Base-by-base conservation (phyloP, 2,113 vertebrate species). In the Toxotes chatareus region DNA sequence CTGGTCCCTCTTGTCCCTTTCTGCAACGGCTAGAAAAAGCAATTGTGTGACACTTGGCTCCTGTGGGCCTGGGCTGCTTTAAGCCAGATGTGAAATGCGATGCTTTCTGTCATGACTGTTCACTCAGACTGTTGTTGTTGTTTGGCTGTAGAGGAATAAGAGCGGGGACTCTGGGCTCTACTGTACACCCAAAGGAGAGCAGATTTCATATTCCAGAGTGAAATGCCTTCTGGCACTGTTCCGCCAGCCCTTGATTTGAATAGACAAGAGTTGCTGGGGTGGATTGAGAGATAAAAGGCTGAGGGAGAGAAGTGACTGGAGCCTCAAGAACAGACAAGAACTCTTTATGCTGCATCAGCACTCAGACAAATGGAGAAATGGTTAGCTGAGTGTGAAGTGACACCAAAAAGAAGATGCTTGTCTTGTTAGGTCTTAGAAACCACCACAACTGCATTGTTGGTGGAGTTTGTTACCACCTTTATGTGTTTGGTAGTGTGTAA, bases 221-320 rank as follows among this genome's bases (percentile, higher is more conserved):
- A 86, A 90, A 92, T 90, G 88, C 86, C 89, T 93, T 87, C 88
- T 85, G 92, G 90, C 91, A 85, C 88, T 80, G 60, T 86, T 87
- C 77, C 42, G 27, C 77, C 89, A 86, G 85, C 70, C 70, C 80
- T 90, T 90, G 91, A 94, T 93, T 88, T 93, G 82, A 92, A 91
- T 85, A 90, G 93, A 93, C 88, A 91, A 79, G 86, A 89, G 84
- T 86, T 93, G 72, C 88, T 89, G 85, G 90, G 83, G 76, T 90
- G 82, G 86, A 91, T 78, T 88, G 88, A 91, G 84, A 85, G 88
- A 91, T 90, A 83, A 91, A 89, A 89, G 68, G 80, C 76, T 71
- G 76, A 71, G 84, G 82, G 77, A 85, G 64, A 79, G 79, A 77
- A 88, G 88, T 86, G 85, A 92, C 81, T 82, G 80, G 76, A 85